A percentile compares a stretch with the other conserved stretches of the same genome.
Conservation (phyloP, 2,888 invertebrate genomes). For the Trachelus iudaicus region DNA sequence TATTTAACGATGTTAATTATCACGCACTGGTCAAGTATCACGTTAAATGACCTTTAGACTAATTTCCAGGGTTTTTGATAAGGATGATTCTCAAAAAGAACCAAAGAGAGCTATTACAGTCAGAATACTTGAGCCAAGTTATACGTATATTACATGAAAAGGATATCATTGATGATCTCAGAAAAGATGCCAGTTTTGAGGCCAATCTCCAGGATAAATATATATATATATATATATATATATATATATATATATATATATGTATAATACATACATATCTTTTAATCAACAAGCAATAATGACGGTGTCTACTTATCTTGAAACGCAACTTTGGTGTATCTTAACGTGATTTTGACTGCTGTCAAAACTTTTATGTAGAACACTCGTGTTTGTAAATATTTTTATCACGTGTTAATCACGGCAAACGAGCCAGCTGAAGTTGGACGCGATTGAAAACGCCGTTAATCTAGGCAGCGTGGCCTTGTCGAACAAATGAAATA, state of each 20-base stretch:
- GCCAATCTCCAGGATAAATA: background rate
- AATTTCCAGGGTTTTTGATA: background rate
- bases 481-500: too few species aligned
- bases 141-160: background rate
- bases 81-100: background rate
- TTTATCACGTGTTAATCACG: too few species aligned
- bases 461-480: too few species aligned
- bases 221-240: too few species aligned
- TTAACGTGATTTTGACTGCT: background rate
- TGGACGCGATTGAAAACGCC: too few species aligned
- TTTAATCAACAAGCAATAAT: too few species aligned
- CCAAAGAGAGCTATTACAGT: background rate
- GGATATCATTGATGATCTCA: background rate
- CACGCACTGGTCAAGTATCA: background rate
- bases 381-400: too few species aligned
- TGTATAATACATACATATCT: background rate
- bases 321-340: background rate
- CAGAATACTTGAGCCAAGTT: background rate
- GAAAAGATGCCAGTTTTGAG: background rate
- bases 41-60: background rate
- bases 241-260: too few species aligned
- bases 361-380: background rate
- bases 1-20: background rate
- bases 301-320: too few species aligned
- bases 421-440: too few species aligned